Base-by-base conservation (phyloP, 2,113 vertebrate genomes). In the Clarias gariepinus region DNA sequence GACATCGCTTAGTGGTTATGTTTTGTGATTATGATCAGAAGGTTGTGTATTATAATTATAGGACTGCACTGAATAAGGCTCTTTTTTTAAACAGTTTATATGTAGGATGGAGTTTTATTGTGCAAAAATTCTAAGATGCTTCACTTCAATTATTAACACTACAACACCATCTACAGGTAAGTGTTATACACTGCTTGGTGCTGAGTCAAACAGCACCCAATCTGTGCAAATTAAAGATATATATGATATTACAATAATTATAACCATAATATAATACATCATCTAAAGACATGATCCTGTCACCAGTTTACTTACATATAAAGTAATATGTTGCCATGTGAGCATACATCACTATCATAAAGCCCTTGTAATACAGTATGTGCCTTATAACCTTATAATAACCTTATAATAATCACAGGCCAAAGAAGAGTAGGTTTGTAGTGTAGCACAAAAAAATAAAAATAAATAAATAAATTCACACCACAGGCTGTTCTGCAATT, bases 131-230 rank as follows among this genome's bases (percentile, higher is more conserved):
- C 1, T 0, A 63, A 30, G 0, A 13, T 10, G n/a, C 1, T 68
- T 16, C 21, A 16, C n/a, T 30, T 2, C 6, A 8, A 68, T 68
- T 13, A 61, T 33, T 81, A 12, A 63, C 18, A 23, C 79, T 21
- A 81, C 18, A 81, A 10, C 79, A 81, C 79, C 79, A 60, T 58
- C 79, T 81, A 61, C 90, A 91, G 58, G 53, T 80, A 23, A 91
- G 33, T 21, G 33, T 58, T 8, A 86, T 71, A 41, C 63, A 64
- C 1, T 58, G 4, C n/a, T n/a, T n/a, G n/a, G n/a, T n/a, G n/a
- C 9, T 77, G 52, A 68, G 84, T 36, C 52, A 60, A 0, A 57
- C 80, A 89, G 15, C 16, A 89, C 55, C 9, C 83, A 81, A 15
- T 68, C 61, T 79, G 41, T 30, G 60, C 60, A 82, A 25, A 86